Evolutionary conservation across 2,113 vertebrate genomes (phyloP), one percentile per base, ranked within the genome.

Genomic region (Panthera tigris): DNA sequence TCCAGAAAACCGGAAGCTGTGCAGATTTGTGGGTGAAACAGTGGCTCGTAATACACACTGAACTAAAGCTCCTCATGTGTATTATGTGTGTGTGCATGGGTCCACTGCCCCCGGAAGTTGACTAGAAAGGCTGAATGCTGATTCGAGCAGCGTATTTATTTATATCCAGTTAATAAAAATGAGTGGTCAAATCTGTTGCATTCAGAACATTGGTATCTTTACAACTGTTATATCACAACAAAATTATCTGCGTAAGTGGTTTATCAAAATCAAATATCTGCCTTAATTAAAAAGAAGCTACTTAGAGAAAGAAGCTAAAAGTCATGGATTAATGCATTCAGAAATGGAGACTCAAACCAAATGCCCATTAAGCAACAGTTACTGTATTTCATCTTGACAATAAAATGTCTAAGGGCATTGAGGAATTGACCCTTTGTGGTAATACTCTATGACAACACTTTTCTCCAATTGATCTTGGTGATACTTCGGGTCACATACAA

Each of bases 311-410:
- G 78, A 94, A 91, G 41, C 78, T 92, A n/a, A 76, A 65, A 97
- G 95, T 94, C 95, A 41, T 8, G 19, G 80, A 96, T 91, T 86
- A 85, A 97, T 93, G 85, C 39, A 33, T 95, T 95, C 86, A 97
- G 80, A 85, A 89, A 66, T 29, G 61, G 88, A 98, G 61, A 41
- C 85, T 90, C 84, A 86, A 89, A 83, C 48, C 95, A 92, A 96
- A 97, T 73, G 25, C 71, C 93, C 93, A 97, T 95, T 96, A 91
- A 97, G 91, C 61, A 76, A 66, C 31, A 71, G 97, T 91, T 93
- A 91, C 27, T 97, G 89, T 91, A 88, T 97, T 97, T 97, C 45
- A 95, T 97, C 71, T 89, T 96, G 95, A 97, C 97, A 97, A 95
- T 95, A 83, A 94, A 97, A 97, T 94, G 88, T 79, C 81, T 63